Evolutionary conservation across 2,113 vertebrate genomes (phyloP), one percentile per base, ranked within the genome.

Genomic region (Rhegmatorhina hoffmannsi): DNA sequence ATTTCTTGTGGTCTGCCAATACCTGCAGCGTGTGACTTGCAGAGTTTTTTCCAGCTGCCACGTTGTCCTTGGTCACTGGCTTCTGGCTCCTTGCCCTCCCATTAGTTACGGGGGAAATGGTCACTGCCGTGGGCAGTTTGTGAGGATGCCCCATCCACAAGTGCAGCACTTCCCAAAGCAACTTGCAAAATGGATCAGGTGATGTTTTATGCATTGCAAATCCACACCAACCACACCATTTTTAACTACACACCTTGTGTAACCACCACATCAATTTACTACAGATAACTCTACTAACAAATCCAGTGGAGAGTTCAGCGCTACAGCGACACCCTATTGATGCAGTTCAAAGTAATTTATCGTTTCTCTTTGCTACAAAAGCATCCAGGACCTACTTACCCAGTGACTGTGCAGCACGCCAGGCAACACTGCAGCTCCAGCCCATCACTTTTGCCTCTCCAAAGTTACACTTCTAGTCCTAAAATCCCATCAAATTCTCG

Each of bases 91-190:
- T 36, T 55, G 50, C 6, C 38, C 16, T 60, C 52, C 59, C 7
- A 2, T 18, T 10, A 34, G 69, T 28, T 31, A 23, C 31, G 8
- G 55, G 36, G 82, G 43, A 58, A 12, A 3, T 9, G 1, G 3
- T 9, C 40, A 7, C 0, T 9, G 58, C 1, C 10, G 36, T 0
- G 0, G 49, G 53, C 31, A 24, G 24, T 17, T 38, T 4, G 13
- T 3, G 18, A 59, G 38, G n/a, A 78, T 5, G 6, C 6, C 31
- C 25, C 43, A 34, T 20, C 50, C 1, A 2, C 36, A 28, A 33
- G 19, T 0, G 0, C 58, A 62, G 44, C 77, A 25, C 7, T 34
- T 86, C 56, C 47, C 38, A 49, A n/a, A 68, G 17, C 1, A 0
- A 29, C 13, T 5, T 56, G 26, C 69, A 66, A 55, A 77, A 74